Evolutionary conservation across 2,888 invertebrate species (phyloP).

Genomic region (Asteroscopus sphinx): DNA sequence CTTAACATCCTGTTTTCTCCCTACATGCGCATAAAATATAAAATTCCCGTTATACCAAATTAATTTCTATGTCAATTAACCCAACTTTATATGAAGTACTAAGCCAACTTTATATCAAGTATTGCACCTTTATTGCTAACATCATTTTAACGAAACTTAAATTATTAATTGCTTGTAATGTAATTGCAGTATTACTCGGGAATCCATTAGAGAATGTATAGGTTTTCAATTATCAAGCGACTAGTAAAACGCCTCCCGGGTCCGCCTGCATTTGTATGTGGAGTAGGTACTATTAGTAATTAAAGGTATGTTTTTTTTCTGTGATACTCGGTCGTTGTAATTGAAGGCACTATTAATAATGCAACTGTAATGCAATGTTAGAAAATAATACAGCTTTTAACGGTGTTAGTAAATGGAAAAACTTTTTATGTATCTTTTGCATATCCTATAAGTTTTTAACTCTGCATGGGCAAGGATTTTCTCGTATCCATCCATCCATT

Average conservation of each 20-base stretch:
- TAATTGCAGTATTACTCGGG: conserved; percentile 48
- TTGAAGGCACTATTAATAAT: no score
- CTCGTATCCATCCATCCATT: no score
- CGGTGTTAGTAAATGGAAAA: no score
- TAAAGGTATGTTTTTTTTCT: not conserved
- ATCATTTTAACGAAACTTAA: conserved; percentile 41
- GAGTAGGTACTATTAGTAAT: conserved; percentile 10
- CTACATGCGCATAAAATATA: not conserved
- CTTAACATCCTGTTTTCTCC: no score
- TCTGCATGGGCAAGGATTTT: no score
- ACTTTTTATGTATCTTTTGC: no score
- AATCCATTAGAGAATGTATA: conserved; percentile 44
- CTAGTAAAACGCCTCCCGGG: conserved; percentile 6
- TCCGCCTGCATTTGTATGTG: conserved; percentile 9
- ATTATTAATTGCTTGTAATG: conserved; percentile 44
- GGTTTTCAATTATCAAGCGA: conserved; percentile 51
- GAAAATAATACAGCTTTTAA: no score
- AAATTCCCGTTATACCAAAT: conserved; percentile 17
- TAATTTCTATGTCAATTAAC: conserved; percentile 14
- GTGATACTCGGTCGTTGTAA: not conserved
- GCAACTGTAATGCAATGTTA: no score
- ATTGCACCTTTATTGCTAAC: conserved; percentile 22
- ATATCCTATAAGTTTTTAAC: no score
- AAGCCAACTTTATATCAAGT: conserved; percentile 1
- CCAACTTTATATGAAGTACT: conserved; percentile 3